phyloP scores from a whole-genome alignment of 64 coral and sea anemone genomes.

The Anthopleura sola region DNA sequence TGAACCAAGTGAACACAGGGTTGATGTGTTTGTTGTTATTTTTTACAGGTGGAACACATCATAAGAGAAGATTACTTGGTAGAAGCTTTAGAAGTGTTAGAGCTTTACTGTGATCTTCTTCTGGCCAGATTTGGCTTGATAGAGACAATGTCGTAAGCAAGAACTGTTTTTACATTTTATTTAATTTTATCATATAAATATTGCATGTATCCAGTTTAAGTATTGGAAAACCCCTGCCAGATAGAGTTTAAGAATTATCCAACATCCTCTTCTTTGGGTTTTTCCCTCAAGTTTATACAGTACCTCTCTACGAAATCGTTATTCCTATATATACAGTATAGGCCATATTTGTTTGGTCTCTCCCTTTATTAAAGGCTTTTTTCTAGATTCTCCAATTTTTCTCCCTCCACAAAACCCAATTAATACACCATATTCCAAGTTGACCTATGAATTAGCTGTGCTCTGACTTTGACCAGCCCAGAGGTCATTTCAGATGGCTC shows the following conservation, averaged over 20 bases:
- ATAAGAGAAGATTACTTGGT: conserved; percentile 96
- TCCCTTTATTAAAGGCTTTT: neutral
- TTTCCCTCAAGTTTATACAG: too few species aligned
- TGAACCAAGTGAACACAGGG: too few species aligned
- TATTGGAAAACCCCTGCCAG: too few species aligned
- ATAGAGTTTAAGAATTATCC: too few species aligned
- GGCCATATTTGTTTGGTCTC: neutral
- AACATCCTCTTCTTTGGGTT: too few species aligned
- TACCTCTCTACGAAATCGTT: too few species aligned
- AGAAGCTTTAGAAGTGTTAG: conserved; percentile 87
- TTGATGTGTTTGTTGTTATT: neutral
- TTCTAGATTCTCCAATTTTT: neutral
- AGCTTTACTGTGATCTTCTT: conserved; percentile 85
- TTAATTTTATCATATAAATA: neutral
- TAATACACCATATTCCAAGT: too few species aligned
- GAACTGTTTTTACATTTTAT: neutral
- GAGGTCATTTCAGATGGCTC: too few species aligned
- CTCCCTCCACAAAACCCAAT: too few species aligned
- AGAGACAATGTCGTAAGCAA: conserved; percentile 87
- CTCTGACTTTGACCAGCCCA: too few species aligned
- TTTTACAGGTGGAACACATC: conserved; percentile 87
- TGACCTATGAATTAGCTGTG: too few species aligned
- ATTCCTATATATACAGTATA: too few species aligned
- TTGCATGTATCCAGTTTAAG: neutral
- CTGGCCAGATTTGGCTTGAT: conserved; percentile 97